A percentile compares a stretch with the other conserved stretches of the same genome.
These are phyloP conservation scores for human DNA, from an alignment of 2,113 vertebrate genomes.

Conservation along the genomic window GRCh38 chr5:150588501-150589000, in stretches of 20 bases:
- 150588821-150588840: neutral
- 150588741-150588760: slow-evolving; percentile 36
- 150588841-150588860: neutral
- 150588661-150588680: neutral
- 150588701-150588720: neutral
- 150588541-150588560: neutral
- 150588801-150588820: neutral
- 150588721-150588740: neutral
- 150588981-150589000: accelerated
- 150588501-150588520: neutral
- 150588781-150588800: slow-evolving; percentile 10
- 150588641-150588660: neutral
- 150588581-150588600: neutral
- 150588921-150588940: neutral
- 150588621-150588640: neutral
- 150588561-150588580: neutral
- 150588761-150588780: neutral
- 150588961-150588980: accelerated
- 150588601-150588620: neutral
- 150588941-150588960: neutral
- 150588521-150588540: neutral
- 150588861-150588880: neutral
- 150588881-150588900: neutral
- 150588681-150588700: neutral
- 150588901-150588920: neutral